Evolutionary conservation across 2,113 vertebrate species (phyloP).

Genomic region (Tinamus guttatus): DNA sequence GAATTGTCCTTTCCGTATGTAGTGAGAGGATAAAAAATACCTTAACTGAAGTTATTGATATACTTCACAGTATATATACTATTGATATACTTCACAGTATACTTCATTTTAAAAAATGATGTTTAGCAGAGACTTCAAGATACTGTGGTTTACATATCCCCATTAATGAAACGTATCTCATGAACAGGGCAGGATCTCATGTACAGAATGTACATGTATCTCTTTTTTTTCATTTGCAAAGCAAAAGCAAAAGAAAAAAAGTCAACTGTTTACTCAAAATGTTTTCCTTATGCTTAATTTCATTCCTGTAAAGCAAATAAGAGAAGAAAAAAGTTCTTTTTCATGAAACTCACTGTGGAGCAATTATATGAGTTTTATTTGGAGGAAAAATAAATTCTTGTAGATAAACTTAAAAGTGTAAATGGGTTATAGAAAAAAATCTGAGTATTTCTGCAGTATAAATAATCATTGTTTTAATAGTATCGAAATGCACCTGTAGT

Average conservation of each 20-base stretch:
- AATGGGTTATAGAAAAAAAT: background rate
- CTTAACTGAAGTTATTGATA: background rate
- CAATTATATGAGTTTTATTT: background rate
- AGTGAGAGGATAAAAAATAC: background rate
- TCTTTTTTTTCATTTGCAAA: conserved; percentile 33
- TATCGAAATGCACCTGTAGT: background rate
- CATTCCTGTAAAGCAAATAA: background rate
- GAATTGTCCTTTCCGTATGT: background rate
- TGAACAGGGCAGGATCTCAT: background rate
- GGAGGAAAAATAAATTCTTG: background rate
- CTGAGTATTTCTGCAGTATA: background rate
- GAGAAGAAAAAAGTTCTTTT: conserved; percentile 1
- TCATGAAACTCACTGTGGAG: background rate
- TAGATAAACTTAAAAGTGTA: background rate
- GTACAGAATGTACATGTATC: background rate
- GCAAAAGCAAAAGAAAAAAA: background rate
- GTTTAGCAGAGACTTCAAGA: background rate
- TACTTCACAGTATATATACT: background rate
- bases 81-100: background rate
- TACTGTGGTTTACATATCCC: background rate
- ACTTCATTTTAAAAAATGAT: background rate
- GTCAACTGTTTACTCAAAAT: conserved; percentile 21
- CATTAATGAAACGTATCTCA: background rate
- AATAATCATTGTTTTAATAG: background rate
- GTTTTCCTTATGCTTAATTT: background rate